Evolutionary conservation across 2,797 vertebrate species (phyloP).

Genomic region (Synanceia verrucosa): DNA sequence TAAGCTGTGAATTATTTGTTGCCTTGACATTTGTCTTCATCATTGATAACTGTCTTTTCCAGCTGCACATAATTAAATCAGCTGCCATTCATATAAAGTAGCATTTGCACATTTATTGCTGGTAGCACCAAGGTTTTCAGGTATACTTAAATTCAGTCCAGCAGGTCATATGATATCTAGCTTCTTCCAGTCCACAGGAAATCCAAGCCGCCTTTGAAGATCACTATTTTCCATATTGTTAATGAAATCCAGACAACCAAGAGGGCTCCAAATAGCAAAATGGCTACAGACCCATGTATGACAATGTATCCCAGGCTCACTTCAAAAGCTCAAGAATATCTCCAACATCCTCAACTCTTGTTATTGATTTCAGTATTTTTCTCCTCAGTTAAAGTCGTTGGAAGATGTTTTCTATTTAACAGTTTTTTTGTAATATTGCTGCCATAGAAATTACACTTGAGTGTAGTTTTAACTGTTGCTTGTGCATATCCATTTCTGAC

Average conservation of each 20-base stretch:
- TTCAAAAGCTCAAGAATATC: constrained; percentile 28
- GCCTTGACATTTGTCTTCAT: constrained; percentile 10
- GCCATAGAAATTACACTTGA: not conserved
- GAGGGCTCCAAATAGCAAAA: constrained; percentile 52
- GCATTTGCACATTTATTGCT: constrained; percentile 48
- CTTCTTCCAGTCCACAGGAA: constrained; percentile 75
- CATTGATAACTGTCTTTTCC: constrained; percentile 3
- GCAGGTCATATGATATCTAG: constrained; percentile 75
- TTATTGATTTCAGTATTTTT: constrained; percentile 13
- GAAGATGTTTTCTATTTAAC: not conserved
- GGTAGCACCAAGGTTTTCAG: constrained; percentile 65
- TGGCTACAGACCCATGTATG: constrained; percentile 43
- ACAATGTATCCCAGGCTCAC: constrained; percentile 37
- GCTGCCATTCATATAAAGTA: constrained; percentile 42
- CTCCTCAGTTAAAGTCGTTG: not conserved
- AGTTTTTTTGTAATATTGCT: not conserved
- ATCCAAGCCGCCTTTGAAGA: constrained; percentile 80
- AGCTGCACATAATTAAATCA: constrained; percentile 9
- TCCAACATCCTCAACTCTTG: constrained; percentile 14
- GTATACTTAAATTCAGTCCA: constrained; percentile 72
- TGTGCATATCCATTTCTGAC: constrained; percentile 12
- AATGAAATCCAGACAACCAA: constrained; percentile 80
- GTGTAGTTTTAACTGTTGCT: constrained; percentile 8
- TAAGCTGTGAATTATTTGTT: not conserved
- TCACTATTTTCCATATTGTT: constrained; percentile 77